Base-by-base conservation (phyloP, 2,888 invertebrate species). In the Masnerella sp. region DNA sequence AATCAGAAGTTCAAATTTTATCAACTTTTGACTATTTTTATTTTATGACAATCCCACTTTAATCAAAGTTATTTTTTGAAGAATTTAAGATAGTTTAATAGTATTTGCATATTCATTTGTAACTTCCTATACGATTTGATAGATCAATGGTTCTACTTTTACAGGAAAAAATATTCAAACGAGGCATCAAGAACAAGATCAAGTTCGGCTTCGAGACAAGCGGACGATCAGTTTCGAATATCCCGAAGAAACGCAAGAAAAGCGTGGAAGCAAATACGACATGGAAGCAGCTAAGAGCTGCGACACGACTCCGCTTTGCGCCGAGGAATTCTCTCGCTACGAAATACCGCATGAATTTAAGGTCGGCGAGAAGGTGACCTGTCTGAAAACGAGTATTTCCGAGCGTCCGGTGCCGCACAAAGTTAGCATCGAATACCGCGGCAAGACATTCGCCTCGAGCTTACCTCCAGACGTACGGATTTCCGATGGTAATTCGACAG, bases 401-500 rank as follows among this genome's bases (percentile, higher is more conserved):
- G 87, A 88, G 75, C 81, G 90, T 79, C 85, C 89, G 75, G 80
- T 86, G 74, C 84, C 88, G 17, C 84, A 87, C 78, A 84, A 89
- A 84, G 85, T 90, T n/a, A 76, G 61, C 43, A 87, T 87, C 34
- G 90, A 90, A 64, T 90, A 89, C 40, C 81, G 87, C 20, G 82
- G 83, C 9, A 87, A 86, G 49, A 83, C 84, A 12, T 85, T 85
- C 15, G 72, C 83, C 0, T 77, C 84, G 4, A 89, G 88, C 77
- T 81, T 89, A 5, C 88, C 88, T 5, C 84, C 88, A 12, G 88
- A 88, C 22, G 82, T 87, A 32, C 80, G 87, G 45, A 84, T 85
- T 14, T 82, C 87, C 5, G 90, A 90, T 75, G 89, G 88, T 8
- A 89, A 88, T 81, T 89, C 89, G 0, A 89, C 89, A 0, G 91